Base-by-base conservation (phyloP, 1,140 invertebrate species). In the Proctacanthus coquilletti region DNA sequence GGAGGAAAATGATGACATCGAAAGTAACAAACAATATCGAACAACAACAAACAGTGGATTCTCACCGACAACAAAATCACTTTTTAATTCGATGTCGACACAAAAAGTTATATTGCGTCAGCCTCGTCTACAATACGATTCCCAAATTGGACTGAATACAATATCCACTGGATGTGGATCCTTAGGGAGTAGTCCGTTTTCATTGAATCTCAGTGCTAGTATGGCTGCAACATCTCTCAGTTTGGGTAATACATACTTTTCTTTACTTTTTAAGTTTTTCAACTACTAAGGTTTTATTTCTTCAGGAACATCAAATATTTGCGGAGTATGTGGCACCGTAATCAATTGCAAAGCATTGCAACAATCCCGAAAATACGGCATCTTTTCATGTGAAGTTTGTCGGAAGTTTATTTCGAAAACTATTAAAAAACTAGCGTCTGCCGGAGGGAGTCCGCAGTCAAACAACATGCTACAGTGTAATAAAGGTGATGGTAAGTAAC, bases 401-500 rank as follows among this genome's bases (percentile, higher is more conserved):
- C 69, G 81, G 21, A 87, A 84, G 54, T 87, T 88, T 60, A 82
- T 87, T 41, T 75, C 79, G 14, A 82, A 82, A 56, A 75, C 81
- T 65, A 67, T 80, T 34, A 77, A 78, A 56, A 67, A 71, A 30
- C 71, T 75, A 42, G 69, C 70, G 44, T 64, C 70, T 43, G 63
- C 69, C 11, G 63, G 67, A 38, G 66, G 65, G 47, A 64, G 66
- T 25, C 60, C 64, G 11, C 64, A 56, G 42, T 58, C 52, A 51
- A 51, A 53, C 50, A 51, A 63, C 41, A 58, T 68, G 32, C 60
- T 79, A 38, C 71, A 74, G 42, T 83, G 80, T 58, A 67, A 74
- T 45, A 74, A 72, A 45, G 72, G 74, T 27, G 75, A 80, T 55
- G 77, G 77, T 63, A 45, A 48, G 43, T 36, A n/a, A n/a, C n/a